Conservation (phyloP, 2,888 invertebrate species). For the Scotopteryx bipunctaria region DNA sequence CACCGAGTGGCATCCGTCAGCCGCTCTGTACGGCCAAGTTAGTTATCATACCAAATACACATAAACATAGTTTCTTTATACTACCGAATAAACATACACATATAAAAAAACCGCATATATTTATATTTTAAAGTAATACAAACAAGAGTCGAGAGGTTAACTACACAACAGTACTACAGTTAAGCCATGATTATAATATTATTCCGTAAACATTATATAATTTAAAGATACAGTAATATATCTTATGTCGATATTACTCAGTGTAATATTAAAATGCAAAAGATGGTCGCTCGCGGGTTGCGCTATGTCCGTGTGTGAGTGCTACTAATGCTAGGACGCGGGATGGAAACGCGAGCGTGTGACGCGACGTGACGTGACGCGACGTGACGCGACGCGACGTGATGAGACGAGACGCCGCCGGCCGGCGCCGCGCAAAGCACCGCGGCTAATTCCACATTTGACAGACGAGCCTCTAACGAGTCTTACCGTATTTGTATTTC, state of each 20-base stretch:
- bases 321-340: constrained; percentile 4
- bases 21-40: constrained; percentile 50
- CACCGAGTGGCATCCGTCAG: constrained; percentile 39
- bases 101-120: constrained; percentile 83
- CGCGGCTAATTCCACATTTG: constrained; percentile 58
- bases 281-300: constrained; percentile 53
- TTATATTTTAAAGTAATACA: constrained; percentile 77
- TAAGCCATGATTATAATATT: constrained; percentile 81
- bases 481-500: constrained; percentile 83
- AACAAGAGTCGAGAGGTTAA: constrained; percentile 80
- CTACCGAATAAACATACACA: constrained; percentile 83
- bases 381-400: constrained; percentile 18
- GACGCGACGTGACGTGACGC: constrained; percentile 16
- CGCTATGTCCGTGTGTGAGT: constrained; percentile 10
- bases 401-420: constrained; percentile 36
- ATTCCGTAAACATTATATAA: constrained; percentile 72
- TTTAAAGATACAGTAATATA: constrained; percentile 74
- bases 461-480: constrained; percentile 80
- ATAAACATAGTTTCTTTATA: constrained; percentile 76
- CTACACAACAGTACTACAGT: constrained; percentile 82
- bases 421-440: constrained; percentile 40
- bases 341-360: constrained; percentile 28
- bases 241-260: constrained; percentile 71
- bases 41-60: constrained; percentile 78
- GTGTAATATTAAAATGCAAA: constrained; percentile 69